These are phyloP conservation scores for Meteorus colon DNA, from an alignment of 2,888 invertebrate genomes.

Conservation along the genomic window DNA sequence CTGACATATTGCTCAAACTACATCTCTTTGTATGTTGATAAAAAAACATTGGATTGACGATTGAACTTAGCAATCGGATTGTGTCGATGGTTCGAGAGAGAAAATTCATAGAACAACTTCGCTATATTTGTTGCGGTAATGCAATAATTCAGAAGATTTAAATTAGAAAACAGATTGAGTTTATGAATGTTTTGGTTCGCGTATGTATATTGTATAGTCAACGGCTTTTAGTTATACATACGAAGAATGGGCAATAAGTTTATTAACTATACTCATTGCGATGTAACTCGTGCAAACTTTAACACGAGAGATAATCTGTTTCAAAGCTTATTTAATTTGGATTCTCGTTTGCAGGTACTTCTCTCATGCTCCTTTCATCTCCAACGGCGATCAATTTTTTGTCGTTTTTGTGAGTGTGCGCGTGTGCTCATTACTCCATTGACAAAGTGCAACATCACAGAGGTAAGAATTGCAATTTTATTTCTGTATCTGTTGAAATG, in stretches of 20 bases:
- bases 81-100: no score
- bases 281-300: conserved; percentile 49
- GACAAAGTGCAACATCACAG: conserved; percentile 3
- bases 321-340: conserved; percentile 53
- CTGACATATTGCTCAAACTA: no score
- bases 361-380: neutral
- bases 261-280: conserved; percentile 46
- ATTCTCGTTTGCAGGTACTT: conserved; percentile 52
- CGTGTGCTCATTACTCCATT: neutral
- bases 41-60: no score
- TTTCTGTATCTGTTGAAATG: conserved; percentile 6
- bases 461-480: conserved; percentile 17
- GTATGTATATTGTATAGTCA: neutral
- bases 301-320: conserved; percentile 46
- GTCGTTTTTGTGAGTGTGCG: neutral
- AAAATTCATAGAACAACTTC: neutral
- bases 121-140: neutral
- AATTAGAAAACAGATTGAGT: neutral
- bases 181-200: neutral
- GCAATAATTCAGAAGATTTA: neutral
- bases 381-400: neutral
- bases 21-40: no score
- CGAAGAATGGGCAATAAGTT: conserved; percentile 45
- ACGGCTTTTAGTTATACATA: neutral
- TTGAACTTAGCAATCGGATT: no score